These are phyloP conservation scores for Eumaeus atala DNA, from an alignment of 1,140 invertebrate species.

Conservation along the genomic window DNA sequence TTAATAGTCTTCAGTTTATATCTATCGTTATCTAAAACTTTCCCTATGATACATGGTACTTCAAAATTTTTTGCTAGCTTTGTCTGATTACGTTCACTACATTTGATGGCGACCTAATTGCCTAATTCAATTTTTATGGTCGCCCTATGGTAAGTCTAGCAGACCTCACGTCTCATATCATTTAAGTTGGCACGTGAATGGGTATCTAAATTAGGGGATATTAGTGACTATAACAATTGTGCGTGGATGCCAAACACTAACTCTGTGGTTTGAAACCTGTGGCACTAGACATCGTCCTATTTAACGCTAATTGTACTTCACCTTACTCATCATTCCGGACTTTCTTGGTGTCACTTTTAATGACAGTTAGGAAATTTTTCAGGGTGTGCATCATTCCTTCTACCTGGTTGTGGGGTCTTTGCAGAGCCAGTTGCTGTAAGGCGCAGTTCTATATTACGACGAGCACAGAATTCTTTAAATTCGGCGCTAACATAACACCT, in stretches of 20 bases:
- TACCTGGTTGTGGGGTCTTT: conserved; percentile 24
- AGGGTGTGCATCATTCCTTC: conserved; percentile 23
- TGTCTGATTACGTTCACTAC: conserved; percentile 22
- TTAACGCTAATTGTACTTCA: conserved; percentile 17
- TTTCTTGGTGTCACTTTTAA: conserved; percentile 20
- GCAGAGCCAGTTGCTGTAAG: conserved; percentile 20
- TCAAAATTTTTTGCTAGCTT: conserved; percentile 16
- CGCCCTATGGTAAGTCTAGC: conserved; percentile 16
- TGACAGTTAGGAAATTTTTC: conserved; percentile 17
- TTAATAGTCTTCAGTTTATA: conserved; percentile 20
- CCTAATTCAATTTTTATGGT: conserved; percentile 9
- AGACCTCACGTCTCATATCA: conserved; percentile 4
- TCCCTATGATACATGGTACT: conserved; percentile 15
- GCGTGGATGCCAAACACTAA: conserved; percentile 21
- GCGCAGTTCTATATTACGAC: conserved; percentile 21
- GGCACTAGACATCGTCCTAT: conserved; percentile 14
- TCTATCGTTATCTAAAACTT: conserved; percentile 18
- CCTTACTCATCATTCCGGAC: conserved; percentile 15
- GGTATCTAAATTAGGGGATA: neutral
- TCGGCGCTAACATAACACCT: conserved; percentile 17
- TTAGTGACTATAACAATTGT: conserved; percentile 16
- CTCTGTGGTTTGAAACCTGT: conserved; percentile 18
- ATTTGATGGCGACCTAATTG: conserved; percentile 18
- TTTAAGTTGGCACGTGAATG: conserved; percentile 9
- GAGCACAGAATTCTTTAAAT: conserved; percentile 17